Percentiles rank a stretch among this genome's conserved stretches.
phyloP scores from a whole-genome alignment of 2,797 vertebrate species.

The Dryobates pubescens region DNA sequence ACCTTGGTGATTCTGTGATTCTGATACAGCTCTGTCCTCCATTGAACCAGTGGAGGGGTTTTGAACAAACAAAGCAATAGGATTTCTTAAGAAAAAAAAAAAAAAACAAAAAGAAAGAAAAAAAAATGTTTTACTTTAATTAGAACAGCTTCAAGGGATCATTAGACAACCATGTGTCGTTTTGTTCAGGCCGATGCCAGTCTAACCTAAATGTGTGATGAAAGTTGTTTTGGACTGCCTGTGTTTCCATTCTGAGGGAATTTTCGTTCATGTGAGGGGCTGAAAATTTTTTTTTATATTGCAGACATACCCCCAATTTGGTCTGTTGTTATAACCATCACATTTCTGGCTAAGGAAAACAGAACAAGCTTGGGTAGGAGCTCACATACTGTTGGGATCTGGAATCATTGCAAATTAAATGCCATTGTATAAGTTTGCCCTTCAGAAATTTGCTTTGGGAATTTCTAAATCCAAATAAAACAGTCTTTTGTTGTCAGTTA shows the following conservation, averaged over 20 bases:
- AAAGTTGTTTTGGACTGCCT: neutral
- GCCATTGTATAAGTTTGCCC: conserved; percentile 44
- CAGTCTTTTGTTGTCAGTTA: conserved; percentile 55
- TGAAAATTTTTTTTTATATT: neutral
- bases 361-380: neutral
- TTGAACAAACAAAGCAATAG: neutral
- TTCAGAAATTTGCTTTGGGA: conserved; percentile 59
- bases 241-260: neutral
- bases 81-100: neutral
- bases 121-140: neutral
- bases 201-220: neutral
- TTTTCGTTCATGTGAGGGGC: neutral
- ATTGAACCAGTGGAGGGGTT: neutral
- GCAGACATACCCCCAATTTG: neutral
- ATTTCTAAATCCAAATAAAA: conserved; percentile 62
- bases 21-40: neutral
- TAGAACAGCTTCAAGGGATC: neutral
- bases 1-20: no score
- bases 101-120: no score
- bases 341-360: conserved; percentile 21
- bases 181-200: neutral
- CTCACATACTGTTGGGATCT: conserved; percentile 14
- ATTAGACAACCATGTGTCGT: neutral
- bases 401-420: conserved; percentile 59
- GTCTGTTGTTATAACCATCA: neutral